Percentiles rank a stretch among this genome's conserved stretches.
Evolutionary conservation across 2,888 invertebrate genomes (phyloP).

Genomic region (Cynaeus angustus): DNA sequence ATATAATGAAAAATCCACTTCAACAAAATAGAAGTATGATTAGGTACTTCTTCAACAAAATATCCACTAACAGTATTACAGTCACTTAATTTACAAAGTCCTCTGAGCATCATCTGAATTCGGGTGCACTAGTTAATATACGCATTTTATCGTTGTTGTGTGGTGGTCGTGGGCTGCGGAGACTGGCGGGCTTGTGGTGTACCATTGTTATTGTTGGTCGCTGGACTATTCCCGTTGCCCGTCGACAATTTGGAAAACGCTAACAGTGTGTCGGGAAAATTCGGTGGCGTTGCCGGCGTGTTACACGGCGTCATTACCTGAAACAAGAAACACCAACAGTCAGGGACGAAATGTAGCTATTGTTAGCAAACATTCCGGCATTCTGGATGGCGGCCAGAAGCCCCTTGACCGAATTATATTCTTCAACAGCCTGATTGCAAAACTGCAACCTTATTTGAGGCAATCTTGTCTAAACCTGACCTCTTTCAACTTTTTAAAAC

Average conservation of each 20-base stretch:
- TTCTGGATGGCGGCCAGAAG: constrained; percentile 39
- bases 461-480: too few relatives aligned
- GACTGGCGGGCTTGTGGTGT: constrained; percentile 65
- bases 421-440: background rate
- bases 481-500: too few relatives aligned
- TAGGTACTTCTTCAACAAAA: constrained; percentile 42
- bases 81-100: constrained; percentile 45
- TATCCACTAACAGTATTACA: constrained; percentile 47
- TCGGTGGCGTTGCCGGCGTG: constrained; percentile 95
- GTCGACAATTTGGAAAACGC: constrained; percentile 93
- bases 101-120: constrained; percentile 57
- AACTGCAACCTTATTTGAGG: background rate
- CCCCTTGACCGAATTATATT: constrained; percentile 20
- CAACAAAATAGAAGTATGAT: constrained; percentile 39
- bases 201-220: constrained; percentile 71
- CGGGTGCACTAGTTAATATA: constrained; percentile 45
- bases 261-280: constrained; percentile 92
- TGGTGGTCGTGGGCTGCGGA: constrained; percentile 63
- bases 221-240: constrained; percentile 73
- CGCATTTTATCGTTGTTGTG: constrained; percentile 67
- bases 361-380: constrained; percentile 38
- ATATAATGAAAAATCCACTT: constrained; percentile 45
- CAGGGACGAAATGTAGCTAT: constrained; percentile 32
- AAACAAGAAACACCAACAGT: constrained; percentile 59
- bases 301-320: constrained; percentile 94